Percentiles rank a stretch among this genome's conserved stretches.
Conservation (phyloP, 2,797 vertebrate species). For the Triplophysa yarkandensis region DNA sequence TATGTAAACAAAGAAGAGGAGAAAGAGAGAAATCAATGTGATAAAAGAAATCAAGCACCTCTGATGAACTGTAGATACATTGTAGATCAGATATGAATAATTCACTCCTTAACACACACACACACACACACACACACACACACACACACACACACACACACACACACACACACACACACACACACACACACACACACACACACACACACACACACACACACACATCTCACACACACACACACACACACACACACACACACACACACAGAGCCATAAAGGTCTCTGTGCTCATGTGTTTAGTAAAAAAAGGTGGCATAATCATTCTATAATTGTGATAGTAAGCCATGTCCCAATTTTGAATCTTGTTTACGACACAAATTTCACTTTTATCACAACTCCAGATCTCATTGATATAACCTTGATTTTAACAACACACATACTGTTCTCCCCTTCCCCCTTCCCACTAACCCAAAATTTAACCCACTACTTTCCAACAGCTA, state of each 20-base stretch:
- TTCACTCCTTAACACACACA: not conserved
- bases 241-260: not conserved
- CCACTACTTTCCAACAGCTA: constrained; percentile 42
- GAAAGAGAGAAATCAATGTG: not conserved
- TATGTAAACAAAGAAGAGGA: not conserved
- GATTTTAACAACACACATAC: constrained; percentile 43
- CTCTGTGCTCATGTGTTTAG: no score
- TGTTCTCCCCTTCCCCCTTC: constrained; percentile 47
- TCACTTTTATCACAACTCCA: not conserved
- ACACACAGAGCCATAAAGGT: not conserved
- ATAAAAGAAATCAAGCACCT: not conserved
- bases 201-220: not conserved
- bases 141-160: not conserved
- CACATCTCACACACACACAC: no score
- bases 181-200: not conserved
- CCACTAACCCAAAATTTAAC: constrained; percentile 42
- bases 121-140: not conserved
- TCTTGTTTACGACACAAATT: not conserved
- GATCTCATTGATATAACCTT: constrained; percentile 7
- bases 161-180: not conserved
- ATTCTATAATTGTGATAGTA: not conserved
- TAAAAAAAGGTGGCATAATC: not conserved
- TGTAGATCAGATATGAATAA: constrained; percentile 10
- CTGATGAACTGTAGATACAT: not conserved
- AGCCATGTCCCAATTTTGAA: no score